Percentiles rank a stretch among this genome's conserved stretches.
Conservation (phyloP, 2,113 vertebrate species). For the Pterocles orientalis region DNA sequence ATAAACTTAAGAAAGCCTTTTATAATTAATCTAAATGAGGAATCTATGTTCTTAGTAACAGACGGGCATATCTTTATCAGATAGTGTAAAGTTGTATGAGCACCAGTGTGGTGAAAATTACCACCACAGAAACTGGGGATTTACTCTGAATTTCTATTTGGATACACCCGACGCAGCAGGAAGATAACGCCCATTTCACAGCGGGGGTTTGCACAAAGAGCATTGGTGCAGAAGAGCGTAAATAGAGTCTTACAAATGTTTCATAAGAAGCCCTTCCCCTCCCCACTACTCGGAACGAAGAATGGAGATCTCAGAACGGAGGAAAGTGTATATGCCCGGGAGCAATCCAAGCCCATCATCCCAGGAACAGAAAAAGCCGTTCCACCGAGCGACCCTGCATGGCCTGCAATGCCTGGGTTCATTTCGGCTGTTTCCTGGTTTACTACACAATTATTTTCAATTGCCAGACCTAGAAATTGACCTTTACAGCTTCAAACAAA, state of each 20-base stretch:
- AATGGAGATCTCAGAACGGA: background rate
- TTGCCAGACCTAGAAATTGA: background rate
- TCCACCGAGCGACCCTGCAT: too few relatives aligned
- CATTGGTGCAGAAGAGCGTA: too few relatives aligned
- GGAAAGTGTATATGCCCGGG: background rate
- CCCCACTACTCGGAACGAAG: background rate
- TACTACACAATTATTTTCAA: background rate
- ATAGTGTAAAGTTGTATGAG: background rate
- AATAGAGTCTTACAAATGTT: background rate
- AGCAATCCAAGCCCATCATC: background rate
- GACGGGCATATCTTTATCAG: background rate
- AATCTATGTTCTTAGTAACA: background rate
- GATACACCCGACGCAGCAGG: background rate
- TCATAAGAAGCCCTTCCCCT: background rate
- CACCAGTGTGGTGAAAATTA: background rate
- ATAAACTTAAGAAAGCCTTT: background rate
- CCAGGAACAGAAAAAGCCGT: background rate
- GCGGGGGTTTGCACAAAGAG: background rate
- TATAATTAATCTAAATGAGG: background rate
- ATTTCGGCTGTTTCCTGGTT: background rate
- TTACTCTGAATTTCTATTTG: background rate
- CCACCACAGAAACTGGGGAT: background rate
- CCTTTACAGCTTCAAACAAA: background rate
- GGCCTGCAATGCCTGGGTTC: background rate
- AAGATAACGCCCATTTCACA: background rate